A percentile compares a stretch with the other conserved stretches of the same genome.
Evolutionary conservation across 2,888 invertebrate genomes (phyloP).

Genomic region (Acleris laterana): DNA sequence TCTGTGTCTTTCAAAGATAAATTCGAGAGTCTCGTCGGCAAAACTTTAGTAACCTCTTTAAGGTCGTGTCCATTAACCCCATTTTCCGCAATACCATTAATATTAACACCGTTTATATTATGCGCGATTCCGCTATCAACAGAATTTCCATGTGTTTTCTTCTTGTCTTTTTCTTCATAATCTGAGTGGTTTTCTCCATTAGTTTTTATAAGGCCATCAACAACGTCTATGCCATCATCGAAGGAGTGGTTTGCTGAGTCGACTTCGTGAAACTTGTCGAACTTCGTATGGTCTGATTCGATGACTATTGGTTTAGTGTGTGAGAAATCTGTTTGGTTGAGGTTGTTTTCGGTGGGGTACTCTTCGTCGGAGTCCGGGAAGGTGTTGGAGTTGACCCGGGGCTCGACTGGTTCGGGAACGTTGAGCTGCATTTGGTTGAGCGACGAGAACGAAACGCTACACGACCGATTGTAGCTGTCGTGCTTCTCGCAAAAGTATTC

Average conservation of each 20-base stretch:
- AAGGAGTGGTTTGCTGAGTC: slow-evolving; percentile 78
- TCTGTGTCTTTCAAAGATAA: slow-evolving; percentile 70
- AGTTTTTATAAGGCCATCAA: slow-evolving; percentile 65
- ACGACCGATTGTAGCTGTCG: slow-evolving; percentile 73
- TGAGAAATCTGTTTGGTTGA: slow-evolving; percentile 77
- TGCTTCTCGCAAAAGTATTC: slow-evolving; percentile 81
- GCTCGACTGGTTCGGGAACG: slow-evolving; percentile 73
- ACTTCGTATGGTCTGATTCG: slow-evolving; percentile 69
- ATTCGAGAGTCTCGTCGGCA: slow-evolving; percentile 68
- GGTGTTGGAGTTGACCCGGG: slow-evolving; percentile 61
- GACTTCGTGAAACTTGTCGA: slow-evolving; percentile 60
- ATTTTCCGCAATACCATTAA: slow-evolving; percentile 43
- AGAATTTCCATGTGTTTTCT: slow-evolving; percentile 71
- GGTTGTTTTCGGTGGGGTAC: slow-evolving; percentile 76
- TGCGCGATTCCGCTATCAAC: slow-evolving; percentile 76
- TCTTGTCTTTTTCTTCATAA: slow-evolving; percentile 50
- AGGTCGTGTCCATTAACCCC: slow-evolving; percentile 39
- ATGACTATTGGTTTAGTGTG: slow-evolving; percentile 78
- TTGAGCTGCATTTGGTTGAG: slow-evolving; percentile 73
- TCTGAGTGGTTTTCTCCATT: slow-evolving; percentile 52
- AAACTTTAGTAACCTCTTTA: slow-evolving; percentile 47
- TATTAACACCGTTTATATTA: slow-evolving; percentile 61
- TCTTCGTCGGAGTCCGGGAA: slow-evolving; percentile 76
- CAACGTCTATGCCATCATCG: slow-evolving; percentile 73
- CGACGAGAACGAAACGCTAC: slow-evolving; percentile 73